A percentile compares a stretch with the other conserved stretches of the same genome.
Evolutionary conservation across 2,888 invertebrate species (phyloP).

Genomic region (Dryadula phaetusa): DNA sequence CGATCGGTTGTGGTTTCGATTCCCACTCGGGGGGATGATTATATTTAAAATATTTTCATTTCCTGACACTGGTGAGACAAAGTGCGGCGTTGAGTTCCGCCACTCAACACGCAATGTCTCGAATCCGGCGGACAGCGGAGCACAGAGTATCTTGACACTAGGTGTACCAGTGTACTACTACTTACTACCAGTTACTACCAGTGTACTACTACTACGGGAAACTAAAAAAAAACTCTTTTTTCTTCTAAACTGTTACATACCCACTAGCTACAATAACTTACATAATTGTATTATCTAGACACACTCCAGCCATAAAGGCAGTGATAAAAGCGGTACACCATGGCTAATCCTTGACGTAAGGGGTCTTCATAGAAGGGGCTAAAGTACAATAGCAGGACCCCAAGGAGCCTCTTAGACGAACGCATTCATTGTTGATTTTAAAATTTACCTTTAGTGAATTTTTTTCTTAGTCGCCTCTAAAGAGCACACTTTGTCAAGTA

Average conservation of each 20-base stretch:
- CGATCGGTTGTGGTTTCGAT: no score
- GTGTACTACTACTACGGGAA: no score
- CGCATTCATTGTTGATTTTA: slow-evolving; percentile 26
- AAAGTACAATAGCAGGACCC: slow-evolving; percentile 5
- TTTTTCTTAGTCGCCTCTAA: slow-evolving; percentile 10
- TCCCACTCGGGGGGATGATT: no score
- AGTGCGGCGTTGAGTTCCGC: no score
- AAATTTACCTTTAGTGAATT: slow-evolving; percentile 14
- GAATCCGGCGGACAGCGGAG: no score
- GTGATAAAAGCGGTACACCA: slow-evolving; percentile 17
- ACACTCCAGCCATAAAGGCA: slow-evolving; percentile 12
- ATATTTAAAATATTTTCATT: no score
- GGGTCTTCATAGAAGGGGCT: slow-evolving; percentile 7
- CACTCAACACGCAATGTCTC: no score
- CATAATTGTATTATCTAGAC: slow-evolving; percentile 18
- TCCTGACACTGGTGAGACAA: no score
- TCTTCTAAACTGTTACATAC: not conserved
- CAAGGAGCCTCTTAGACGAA: slow-evolving; percentile 3
- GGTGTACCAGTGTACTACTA: no score
- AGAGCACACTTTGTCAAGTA: slow-evolving; percentile 1
- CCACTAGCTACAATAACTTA: not conserved
- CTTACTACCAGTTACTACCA: no score
- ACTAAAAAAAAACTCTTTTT: no score
- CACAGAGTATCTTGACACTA: no score
- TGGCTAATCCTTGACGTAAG: slow-evolving; percentile 20